Conservation (phyloP, 2,888 invertebrate genomes). For the Mactromeris polynyma region DNA sequence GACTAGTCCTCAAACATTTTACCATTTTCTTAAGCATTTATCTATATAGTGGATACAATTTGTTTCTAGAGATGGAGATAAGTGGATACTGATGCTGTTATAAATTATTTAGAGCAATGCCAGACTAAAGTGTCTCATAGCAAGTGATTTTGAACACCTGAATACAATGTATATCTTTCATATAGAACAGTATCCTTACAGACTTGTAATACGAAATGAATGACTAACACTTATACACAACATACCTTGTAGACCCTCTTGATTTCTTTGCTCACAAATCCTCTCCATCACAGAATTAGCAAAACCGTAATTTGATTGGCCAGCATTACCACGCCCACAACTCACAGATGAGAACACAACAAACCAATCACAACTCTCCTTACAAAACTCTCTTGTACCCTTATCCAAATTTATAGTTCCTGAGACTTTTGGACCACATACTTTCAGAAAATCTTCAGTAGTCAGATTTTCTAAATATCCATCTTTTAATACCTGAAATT, state of each 20-base stretch:
- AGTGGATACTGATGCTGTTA: too few relatives aligned
- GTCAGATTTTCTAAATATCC: constrained; percentile 95
- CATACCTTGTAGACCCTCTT: constrained; percentile 93
- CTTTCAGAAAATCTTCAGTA: constrained; percentile 92
- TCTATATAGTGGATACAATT: too few relatives aligned
- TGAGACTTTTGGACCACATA: constrained; percentile 94
- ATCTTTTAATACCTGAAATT: constrained; percentile 92
- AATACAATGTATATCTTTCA: too few relatives aligned
- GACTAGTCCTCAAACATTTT: too few relatives aligned
- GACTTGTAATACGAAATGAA: background rate
- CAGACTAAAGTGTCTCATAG: background rate
- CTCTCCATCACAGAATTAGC: constrained; percentile 99
- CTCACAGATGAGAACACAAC: constrained; percentile 98
- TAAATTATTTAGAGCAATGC: background rate
- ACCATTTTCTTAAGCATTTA: too few relatives aligned
- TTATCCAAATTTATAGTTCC: constrained; percentile 94
- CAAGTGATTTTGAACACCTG: background rate
- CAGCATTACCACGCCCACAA: constrained; percentile 98
- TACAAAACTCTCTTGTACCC: constrained; percentile 92
- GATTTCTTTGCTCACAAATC: constrained; percentile 94
- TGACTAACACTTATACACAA: background rate
- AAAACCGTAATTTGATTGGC: constrained; percentile 98
- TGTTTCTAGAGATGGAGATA: too few relatives aligned
- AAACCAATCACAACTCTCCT: constrained; percentile 93
- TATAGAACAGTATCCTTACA: too few relatives aligned